These are phyloP conservation scores for Hermetia illucens DNA, from an alignment of 1,140 invertebrate species.

Conservation along the genomic window DNA sequence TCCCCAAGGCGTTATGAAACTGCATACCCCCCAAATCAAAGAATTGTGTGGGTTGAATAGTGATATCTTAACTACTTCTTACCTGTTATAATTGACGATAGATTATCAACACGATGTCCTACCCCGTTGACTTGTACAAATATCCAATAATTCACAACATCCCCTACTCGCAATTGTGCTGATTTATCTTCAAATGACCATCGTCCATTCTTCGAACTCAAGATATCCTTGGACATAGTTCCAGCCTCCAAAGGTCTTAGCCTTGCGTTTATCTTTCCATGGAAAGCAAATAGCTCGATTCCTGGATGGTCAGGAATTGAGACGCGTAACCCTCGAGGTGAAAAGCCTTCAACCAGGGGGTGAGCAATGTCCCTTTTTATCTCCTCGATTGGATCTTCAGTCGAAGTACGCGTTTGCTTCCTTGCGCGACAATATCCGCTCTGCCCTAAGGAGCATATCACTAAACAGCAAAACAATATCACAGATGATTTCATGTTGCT, in stretches of 20 bases:
- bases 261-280: constrained; percentile 25
- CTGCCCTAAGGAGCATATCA: no score
- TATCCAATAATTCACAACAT: constrained; percentile 40
- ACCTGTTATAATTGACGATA: neutral
- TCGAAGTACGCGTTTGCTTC: no score
- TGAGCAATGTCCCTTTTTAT: no score
- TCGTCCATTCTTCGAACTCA: constrained; percentile 17
- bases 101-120: constrained; percentile 17
- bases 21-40: no score
- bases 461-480: no score
- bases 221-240: constrained; percentile 22
- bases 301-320: constrained; percentile 21
- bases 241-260: constrained; percentile 31
- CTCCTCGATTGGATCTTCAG: no score
- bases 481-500: no score
- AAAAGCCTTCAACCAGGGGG: constrained; percentile 14
- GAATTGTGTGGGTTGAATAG: no score
- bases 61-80: no score
- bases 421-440: no score
- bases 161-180: constrained; percentile 29
- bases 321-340: constrained; percentile 17
- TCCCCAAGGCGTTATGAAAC: no score
- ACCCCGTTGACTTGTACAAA: constrained; percentile 34
- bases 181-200: constrained; percentile 35
- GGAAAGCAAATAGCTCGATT: constrained; percentile 24